Evolutionary conservation across 2,797 vertebrate genomes (phyloP), one percentile per base, ranked within the genome.

Genomic region (Cuculus canorus): DNA sequence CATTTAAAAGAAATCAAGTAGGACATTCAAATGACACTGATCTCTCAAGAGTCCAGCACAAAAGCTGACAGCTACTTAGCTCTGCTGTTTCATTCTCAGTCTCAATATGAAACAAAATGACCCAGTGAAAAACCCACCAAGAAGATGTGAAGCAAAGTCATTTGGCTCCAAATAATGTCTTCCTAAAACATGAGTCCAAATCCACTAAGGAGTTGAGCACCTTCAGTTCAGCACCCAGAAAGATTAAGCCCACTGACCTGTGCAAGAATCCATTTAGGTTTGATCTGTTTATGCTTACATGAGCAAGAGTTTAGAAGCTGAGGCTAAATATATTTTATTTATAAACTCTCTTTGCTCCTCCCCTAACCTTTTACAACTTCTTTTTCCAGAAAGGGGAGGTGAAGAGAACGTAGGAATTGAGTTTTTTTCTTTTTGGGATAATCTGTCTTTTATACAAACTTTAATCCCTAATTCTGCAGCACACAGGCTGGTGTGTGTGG

Each of bases 401-500:
- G 0, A 82, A 86, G 39, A 90, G 23, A 95, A 86, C 39, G 43
- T 12, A 72, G 17, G 59, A 35, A 82, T 79, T 73, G 77, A 90
- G 17, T 12, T 76, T 82, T 57, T 27, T 30, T 65, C 56, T 92
- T 82, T 72, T 93, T 70, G 53, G 50, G 53, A 80, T 45, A 94
- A 95, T 95, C 84, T 94, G 56, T 47, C 93, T 93, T 97, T 95
- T 95, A 93, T 94, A 69, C 24, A 27, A 53, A 85, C 69, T 92
- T 93, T 96, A 97, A 97, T 97, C 96, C 96, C 84, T 69, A 96
- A 72, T 96, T 97, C 96, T 73, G 54, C 64, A 68, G 84, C 79
- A 68, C 94, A 85, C 72, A 93, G 80, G 86, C 94, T 66, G 39
- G 72, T 64, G 77, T 76, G 77, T 72, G 92, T 72, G 89, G 79